Conservation (phyloP, 1,140 invertebrate genomes). For the Bombus cullumanus region DNA sequence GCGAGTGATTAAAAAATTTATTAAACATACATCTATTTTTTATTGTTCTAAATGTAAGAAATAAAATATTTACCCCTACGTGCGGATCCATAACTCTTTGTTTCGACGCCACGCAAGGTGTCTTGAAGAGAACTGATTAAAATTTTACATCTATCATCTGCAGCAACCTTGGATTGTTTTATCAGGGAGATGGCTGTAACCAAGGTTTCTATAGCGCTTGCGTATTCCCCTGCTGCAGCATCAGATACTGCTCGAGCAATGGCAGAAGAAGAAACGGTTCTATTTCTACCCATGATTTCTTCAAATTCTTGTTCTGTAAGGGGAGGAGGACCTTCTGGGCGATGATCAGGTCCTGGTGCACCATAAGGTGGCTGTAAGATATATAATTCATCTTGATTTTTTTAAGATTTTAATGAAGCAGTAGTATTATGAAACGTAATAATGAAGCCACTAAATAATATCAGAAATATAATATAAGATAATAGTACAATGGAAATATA, state of each 20-base stretch:
- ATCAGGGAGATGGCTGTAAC: conserved; percentile 99
- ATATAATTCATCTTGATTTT: not conserved
- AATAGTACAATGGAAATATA: not conserved
- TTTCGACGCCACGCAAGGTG: conserved; percentile 98
- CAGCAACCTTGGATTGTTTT: conserved; percentile 97
- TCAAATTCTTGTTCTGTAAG: conserved; percentile 98
- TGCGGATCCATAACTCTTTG: conserved; percentile 94
- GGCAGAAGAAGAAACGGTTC: conserved; percentile 98
- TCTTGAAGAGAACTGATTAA: conserved; percentile 98
- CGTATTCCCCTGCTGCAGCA: conserved; percentile 98
- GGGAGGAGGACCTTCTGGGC: conserved; percentile 85
- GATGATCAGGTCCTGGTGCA: conserved; percentile 83
- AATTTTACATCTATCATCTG: conserved; percentile 99
- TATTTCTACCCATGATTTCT: conserved; percentile 98
- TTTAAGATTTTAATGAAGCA: not conserved
- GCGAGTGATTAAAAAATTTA: too few species aligned
- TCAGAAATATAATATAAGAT: not conserved
- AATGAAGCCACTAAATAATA: not conserved
- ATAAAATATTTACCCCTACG: conserved; percentile 81
- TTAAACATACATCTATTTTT: too few species aligned
- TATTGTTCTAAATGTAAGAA: not conserved
- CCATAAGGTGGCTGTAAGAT: conserved; percentile 80
- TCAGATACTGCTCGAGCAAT: conserved; percentile 98
- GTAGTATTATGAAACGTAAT: not conserved
- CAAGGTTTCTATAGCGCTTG: conserved; percentile 98